Percentiles rank a stretch among this genome's conserved stretches.
Evolutionary conservation across 2,797 vertebrate species (phyloP).

Genomic region (Cryptoblepharus egeriae): DNA sequence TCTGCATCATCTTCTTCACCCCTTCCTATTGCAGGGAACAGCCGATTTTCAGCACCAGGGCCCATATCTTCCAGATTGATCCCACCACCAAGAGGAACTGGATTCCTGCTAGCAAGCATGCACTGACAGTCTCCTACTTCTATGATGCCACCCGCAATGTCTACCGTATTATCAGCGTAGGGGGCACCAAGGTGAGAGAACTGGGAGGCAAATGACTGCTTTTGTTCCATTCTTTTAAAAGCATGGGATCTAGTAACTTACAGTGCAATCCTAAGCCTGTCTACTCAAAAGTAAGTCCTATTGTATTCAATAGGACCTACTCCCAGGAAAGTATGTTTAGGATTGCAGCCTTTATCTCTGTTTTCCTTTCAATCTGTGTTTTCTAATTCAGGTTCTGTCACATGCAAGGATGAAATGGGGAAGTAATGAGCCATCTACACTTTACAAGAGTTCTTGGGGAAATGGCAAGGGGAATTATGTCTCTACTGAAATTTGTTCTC

Average conservation of each 20-base stretch:
- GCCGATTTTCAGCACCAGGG: conserved; percentile 93
- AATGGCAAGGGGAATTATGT: no score
- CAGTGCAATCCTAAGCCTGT: no score
- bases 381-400: not conserved
- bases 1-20: not conserved
- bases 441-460: no score
- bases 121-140: conserved; percentile 93
- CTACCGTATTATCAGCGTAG: conserved; percentile 97
- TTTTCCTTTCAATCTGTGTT: not conserved
- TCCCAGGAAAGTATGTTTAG: no score
- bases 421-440: no score
- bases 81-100: conserved; percentile 94
- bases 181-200: conserved; percentile 89
- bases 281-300: no score
- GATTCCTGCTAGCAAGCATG: conserved; percentile 95
- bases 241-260: not conserved
- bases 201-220: not conserved
- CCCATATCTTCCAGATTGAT: conserved; percentile 98
- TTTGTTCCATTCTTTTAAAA: not conserved
- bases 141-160: conserved; percentile 91
- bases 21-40: conserved; percentile 84
- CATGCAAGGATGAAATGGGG: no score
- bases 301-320: no score
- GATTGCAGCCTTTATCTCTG: no score
- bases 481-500: not conserved